Evolutionary conservation across 1,140 invertebrate genomes (phyloP).

Genomic region (Gerris buenoi): DNA sequence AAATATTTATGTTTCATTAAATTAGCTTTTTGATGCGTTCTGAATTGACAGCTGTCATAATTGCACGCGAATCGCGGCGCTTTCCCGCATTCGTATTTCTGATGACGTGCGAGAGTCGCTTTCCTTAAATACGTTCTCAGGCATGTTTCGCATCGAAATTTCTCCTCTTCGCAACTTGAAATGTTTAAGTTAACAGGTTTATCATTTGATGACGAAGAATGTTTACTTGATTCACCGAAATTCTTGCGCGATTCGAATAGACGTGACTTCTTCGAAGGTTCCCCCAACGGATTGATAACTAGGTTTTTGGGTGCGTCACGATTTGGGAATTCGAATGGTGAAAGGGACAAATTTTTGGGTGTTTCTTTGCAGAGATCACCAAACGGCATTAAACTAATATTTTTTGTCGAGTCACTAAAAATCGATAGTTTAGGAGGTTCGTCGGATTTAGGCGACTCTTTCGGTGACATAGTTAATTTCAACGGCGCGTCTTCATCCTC

Average conservation of each 20-base stretch:
- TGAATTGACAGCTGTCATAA: neutral
- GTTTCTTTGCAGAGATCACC: no score
- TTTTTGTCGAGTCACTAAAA: neutral
- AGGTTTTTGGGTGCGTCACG: neutral
- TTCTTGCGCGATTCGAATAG: neutral
- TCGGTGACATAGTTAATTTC: neutral
- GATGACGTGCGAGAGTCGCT: neutral
- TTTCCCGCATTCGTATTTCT: slow-evolving; percentile 1
- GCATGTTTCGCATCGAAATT: neutral
- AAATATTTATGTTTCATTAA: neutral
- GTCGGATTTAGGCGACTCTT: neutral
- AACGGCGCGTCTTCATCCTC: no score
- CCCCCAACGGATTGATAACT: neutral
- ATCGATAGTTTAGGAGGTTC: neutral
- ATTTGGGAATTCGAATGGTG: neutral
- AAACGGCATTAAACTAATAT: no score
- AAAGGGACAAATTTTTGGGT: neutral
- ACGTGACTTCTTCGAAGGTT: neutral
- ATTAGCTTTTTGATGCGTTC: neutral
- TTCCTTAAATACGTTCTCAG: neutral
- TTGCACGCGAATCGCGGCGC: neutral
- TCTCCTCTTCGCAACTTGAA: neutral
- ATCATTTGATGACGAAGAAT: no score
- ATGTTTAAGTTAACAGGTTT: neutral
- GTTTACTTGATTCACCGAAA: neutral